Conservation (phyloP, 35 echinoderm and acorn worm species). For the Nesometra sesokonis region DNA sequence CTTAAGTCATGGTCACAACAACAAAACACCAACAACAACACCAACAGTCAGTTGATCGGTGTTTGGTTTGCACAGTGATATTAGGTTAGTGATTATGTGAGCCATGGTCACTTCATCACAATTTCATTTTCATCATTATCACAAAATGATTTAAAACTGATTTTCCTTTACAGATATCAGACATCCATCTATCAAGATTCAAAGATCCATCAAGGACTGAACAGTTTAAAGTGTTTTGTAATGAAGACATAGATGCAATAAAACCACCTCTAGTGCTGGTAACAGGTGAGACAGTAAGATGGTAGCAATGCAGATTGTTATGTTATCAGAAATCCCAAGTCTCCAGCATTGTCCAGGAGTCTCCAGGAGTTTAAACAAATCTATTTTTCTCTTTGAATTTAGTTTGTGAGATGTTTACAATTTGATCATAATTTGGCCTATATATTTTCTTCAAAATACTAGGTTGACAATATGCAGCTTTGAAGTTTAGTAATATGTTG, state of each 20-base stretch:
- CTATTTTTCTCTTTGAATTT: too few relatives aligned
- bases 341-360: too few relatives aligned
- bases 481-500: too few relatives aligned
- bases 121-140: background rate
- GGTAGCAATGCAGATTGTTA: background rate
- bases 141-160: background rate
- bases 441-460: background rate
- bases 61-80: too few relatives aligned
- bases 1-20: too few relatives aligned
- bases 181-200: conserved; percentile 76
- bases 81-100: background rate
- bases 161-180: conserved; percentile 67
- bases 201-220: conserved; percentile 59
- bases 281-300: conserved; percentile 39
- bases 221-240: conserved; percentile 74
- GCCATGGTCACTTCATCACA: background rate
- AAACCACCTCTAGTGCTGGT: conserved; percentile 60
- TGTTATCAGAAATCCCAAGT: background rate
- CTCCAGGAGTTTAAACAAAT: background rate
- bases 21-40: too few relatives aligned
- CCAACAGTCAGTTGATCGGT: too few relatives aligned
- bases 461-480: background rate
- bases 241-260: conserved; percentile 64
- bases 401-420: background rate
- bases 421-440: background rate